Evolutionary conservation across 2,113 vertebrate species (phyloP), one percentile per base, ranked within the genome.

Genomic region (Phoxinus phoxinus): DNA sequence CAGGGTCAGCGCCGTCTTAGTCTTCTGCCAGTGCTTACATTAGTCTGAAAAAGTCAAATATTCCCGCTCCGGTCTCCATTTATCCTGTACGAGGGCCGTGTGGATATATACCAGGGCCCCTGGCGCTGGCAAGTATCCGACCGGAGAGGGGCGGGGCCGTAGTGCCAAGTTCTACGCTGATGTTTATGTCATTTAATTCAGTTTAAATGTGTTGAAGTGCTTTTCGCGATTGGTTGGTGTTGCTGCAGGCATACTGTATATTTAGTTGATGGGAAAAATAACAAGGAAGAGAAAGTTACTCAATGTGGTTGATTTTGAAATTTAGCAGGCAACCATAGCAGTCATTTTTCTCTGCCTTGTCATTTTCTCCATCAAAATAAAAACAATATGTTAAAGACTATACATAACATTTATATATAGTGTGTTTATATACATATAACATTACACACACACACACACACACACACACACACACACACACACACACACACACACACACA

Each of bases 21-120:
- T 94, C 91, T 91, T 86, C 90, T 92, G 93, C 94, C 92, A 94
- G 87, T 95, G 93, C 94, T 94, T 95, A 94, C 87, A 94, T 92
- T 89, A 92, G 90, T 89, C 89, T 78, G 92, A 92, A 93, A 94
- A 93, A 95, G 94, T 91, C 92, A 93, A 93, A 93, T 93, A 92
- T 93, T 91, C 93, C 91, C 88, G 89, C 87, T 89, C 93, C 87
- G 77, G 72, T 53, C 91, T 85, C 91, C 85, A 93, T 92, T 91
- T 90, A 92, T 93, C 89, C 91, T 83, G 75, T 90, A 90, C 85
- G 80, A 85, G 85, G 75, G 88, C 86, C 74, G 58, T 30, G 87
- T 81, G 92, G 82, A 83, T 53, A 56, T 32, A 71, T 85, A 93
- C 92, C 90, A 94, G 91, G 85, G 90, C 89, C 84, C 61, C 89